Conservation (phyloP, 1,140 invertebrate genomes). For the Ceratosolen solmsi region DNA sequence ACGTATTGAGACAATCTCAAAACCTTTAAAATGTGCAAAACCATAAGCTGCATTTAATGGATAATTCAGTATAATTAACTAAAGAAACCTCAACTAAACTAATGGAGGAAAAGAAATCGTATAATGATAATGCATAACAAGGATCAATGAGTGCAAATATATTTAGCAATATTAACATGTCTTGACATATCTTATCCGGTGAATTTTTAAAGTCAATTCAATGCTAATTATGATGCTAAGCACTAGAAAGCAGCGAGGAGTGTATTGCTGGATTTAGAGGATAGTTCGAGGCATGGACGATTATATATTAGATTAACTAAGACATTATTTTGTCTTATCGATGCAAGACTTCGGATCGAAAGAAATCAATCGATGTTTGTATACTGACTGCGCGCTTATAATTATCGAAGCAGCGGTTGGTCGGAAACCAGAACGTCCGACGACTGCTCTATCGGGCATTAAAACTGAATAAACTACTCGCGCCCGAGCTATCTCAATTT, state of each 20-base stretch:
- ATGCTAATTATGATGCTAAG: constrained; percentile 28
- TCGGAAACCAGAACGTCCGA: neutral
- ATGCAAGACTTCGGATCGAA: neutral
- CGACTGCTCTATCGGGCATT: neutral
- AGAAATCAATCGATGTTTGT: neutral
- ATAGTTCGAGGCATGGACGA: neutral
- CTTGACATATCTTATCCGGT: constrained; percentile 10
- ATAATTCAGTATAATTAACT: neutral
- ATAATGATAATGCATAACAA: neutral
- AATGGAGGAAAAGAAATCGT: neutral
- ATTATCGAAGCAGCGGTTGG: neutral
- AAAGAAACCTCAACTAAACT: neutral
- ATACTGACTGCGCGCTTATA: neutral
- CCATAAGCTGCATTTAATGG: neutral
- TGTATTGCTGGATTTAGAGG: neutral
- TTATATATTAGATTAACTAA: constrained; percentile 18
- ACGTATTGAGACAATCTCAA: neutral
- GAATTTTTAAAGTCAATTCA: constrained; percentile 1
- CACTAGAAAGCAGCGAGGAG: neutral
- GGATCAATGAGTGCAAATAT: neutral
- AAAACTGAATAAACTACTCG: constrained; percentile 1
- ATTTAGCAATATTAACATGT: constrained; percentile 20
- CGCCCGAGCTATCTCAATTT: neutral
- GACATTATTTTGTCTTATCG: constrained; percentile 12
- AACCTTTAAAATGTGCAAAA: neutral